Evolutionary conservation across 2,113 vertebrate genomes (phyloP), one percentile per base, ranked within the genome.

Genomic region (Lethenteron camtschaticum): DNA sequence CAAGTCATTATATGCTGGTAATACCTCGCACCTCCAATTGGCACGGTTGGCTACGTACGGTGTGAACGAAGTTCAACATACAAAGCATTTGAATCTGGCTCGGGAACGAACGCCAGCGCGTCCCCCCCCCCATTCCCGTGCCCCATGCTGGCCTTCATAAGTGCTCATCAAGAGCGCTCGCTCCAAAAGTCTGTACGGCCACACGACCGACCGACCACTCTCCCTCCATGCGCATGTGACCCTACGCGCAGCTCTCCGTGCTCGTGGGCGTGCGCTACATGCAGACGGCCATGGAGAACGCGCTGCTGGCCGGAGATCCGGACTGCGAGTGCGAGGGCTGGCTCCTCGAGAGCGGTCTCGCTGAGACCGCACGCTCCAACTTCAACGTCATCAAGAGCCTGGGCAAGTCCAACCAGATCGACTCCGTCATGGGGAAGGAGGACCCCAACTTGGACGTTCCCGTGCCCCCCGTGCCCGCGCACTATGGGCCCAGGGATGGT

Each of bases 241-340:
- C 57, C 56, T 14, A 20, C 18, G 59, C 74, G 12, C 73, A 89
- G 87, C 76, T 89, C 57, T 87, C 81, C 1, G 84, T 89, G 56
- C 75, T 88, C 72, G 85, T 79, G 3, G 87, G 86, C 58, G 85
- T 88, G 10, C 84, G 86, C 16, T 89, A 87, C 76, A 84, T 89
- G 56, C 87, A 89, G 77, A 89, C 87, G 12, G 82, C 86, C 69
- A 79, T 89, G 80, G 85, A 83, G 73, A 89, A 87, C 1, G 78
- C 86, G 70, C 77, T 86, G 14, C 77, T 84, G 56, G 75, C 82
- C 2, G 85, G 83, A 13, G 83, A 89, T 74, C 71, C 81, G 9
- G 76, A 87, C 69, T 80, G 81, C 0, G 85, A 88, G 72, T 87
- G 85, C 2, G 84, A 88, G 0, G 87, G 86, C 56, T 89, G 85